These are phyloP conservation scores for Ochlodes sylvanus DNA, from an alignment of 2,888 invertebrate species.

Conservation along the genomic window DNA sequence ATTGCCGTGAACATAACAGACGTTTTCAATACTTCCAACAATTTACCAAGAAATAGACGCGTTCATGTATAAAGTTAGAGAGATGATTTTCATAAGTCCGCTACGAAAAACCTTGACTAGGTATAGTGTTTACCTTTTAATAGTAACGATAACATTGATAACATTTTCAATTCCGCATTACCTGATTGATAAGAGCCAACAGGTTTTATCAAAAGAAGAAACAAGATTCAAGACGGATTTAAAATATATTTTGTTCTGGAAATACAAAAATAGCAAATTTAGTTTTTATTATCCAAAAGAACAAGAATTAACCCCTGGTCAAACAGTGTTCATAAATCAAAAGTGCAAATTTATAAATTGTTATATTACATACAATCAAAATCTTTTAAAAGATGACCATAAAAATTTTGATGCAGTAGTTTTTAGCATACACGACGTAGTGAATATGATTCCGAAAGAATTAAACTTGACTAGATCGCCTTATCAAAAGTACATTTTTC, in stretches of 20 bases:
- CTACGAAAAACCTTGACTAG: constrained; percentile 11
- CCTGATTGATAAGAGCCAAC: constrained; percentile 36
- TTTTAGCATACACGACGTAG: constrained; percentile 59
- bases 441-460: constrained; percentile 48
- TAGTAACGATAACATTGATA: constrained; percentile 46
- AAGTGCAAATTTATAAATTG: constrained; percentile 70
- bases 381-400: constrained; percentile 52
- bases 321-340: constrained; percentile 63
- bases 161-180: constrained; percentile 57
- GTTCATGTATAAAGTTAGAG: constrained; percentile 57
- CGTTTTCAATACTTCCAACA: neutral
- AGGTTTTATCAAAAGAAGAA: constrained; percentile 20
- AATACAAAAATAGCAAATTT: constrained; percentile 42
- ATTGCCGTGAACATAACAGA: constrained; percentile 1
- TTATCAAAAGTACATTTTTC: constrained; percentile 68
- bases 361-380: constrained; percentile 65
- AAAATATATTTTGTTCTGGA: constrained; percentile 74
- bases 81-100: constrained; percentile 57
- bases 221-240: constrained; percentile 62
- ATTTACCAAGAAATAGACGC: neutral
- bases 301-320: constrained; percentile 53
- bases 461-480: constrained; percentile 56
- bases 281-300: constrained; percentile 42
- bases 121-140: constrained; percentile 27
- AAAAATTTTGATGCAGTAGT: constrained; percentile 68